Base-by-base conservation (phyloP, 2,797 vertebrate species). In the Phataginus tetradactyla region DNA sequence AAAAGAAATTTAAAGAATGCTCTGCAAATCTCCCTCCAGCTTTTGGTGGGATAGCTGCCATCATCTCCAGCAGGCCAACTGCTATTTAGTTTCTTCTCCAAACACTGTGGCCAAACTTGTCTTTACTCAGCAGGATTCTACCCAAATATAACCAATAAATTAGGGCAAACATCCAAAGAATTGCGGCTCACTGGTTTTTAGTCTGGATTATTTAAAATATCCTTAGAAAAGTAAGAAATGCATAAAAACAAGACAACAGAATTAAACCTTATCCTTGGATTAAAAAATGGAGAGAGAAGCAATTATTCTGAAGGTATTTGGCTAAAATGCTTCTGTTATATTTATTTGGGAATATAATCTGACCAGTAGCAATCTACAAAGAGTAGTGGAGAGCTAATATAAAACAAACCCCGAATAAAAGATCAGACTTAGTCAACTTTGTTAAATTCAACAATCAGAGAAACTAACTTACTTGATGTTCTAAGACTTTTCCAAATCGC, bases 71-170 rank as follows among this genome's bases (percentile, higher is more conserved):
- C 15, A 49, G 64, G 27, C 71, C 25, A 57, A 63, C 55, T 37
- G n/a, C 74, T 61, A 77, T 72, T 72, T 83, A 69, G 77, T 83
- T 77, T 84, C 69, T 91, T 84, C 10, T 17, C 27, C 55, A 80
- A 95, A 95, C 79, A 81, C 77, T 15, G 59, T 32, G 34, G 84
- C 86, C 69, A 71, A 45, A 45, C 72, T 15, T 8, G 72, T 90
- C 93, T 93, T 86, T 71, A 63, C 84, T 93, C 51, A 59, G 86
- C 79, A 77, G 45, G 34, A 37, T 49, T 84, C 45, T 55, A 55
- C 37, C 21, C 0, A 0, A 85, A 42, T 2, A 17, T 0, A 42
- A 88, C 81, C 64, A n/a, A 57, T 29, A 77, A 87, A 51, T 42
- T 2, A 80, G 68, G 74, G 72, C 79, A 90, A 71, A 78, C 3